Evolutionary conservation across 1,140 invertebrate genomes (phyloP), one percentile per base, ranked within the genome.

Genomic region (Diploscapter pachys): DNA sequence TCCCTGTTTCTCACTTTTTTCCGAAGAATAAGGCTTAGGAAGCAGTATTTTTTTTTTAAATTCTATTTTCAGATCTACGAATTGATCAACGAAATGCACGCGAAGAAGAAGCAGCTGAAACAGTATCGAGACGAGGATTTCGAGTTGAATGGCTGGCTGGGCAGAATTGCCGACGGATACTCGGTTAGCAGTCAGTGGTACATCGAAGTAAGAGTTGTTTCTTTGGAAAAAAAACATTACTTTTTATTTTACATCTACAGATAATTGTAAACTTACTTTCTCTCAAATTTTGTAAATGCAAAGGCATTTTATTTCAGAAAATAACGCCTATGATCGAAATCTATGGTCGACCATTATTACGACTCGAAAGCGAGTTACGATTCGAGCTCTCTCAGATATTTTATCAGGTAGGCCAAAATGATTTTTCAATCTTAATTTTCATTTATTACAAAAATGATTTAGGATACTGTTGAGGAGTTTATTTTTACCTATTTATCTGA

Each of bases 181-280:
- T 55, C 61, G 3, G 73, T 74, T 31, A 69, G 65, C n/a, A 74
- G 73, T 69, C 73, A 74, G 50, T 74, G 73, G 73, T 74, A 74
- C 50, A 69, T 74, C 9, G 73, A 74, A 53, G 73, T 74, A 50
- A 62, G 65, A 61, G 13, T 56, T 63, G 5, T 13, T 13, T 52
- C 50, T 6, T 55, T 9, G 5, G n/a, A 5, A n/a, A 4, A 5
- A 67, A 53, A 67, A 31, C 4, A 31, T 50, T 4, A 31, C 31
- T 31, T 31, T 31, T 31, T 31, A 31, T 31, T 31, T 31, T 31
- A 31, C 31, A 31, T 31, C 1, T 31, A 31, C 31, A 31, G 1
- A 31, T 31, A 31, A 31, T 31, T 31, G 31, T 31, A 31, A 31
- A 31, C 31, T 31, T 31, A 31, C 31, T 31, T 31, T 31, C 31